Evolutionary conservation across 2,888 invertebrate species (phyloP).

Genomic region (Pristionchus japonicus): DNA sequence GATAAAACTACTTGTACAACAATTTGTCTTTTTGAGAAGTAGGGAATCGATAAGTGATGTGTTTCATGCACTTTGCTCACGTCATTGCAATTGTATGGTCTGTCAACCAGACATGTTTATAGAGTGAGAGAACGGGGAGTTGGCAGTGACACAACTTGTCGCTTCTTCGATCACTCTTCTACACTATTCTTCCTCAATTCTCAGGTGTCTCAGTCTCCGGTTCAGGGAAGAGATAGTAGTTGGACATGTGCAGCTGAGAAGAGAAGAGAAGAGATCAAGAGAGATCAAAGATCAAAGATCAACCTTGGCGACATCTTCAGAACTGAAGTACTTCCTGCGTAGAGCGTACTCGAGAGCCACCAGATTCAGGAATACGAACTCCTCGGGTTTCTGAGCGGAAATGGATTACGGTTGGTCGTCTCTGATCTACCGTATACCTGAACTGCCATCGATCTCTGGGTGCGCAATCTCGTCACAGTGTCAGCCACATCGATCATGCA

Average conservation of each 20-base stretch:
- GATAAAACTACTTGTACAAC: too few species aligned
- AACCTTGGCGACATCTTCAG: slow-evolving; percentile 42
- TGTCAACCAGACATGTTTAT: slow-evolving; percentile 39
- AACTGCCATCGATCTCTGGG: slow-evolving; percentile 64
- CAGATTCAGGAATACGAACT: slow-evolving; percentile 62
- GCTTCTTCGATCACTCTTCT: slow-evolving; percentile 32
- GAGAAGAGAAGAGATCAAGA: not conserved
- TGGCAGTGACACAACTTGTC: slow-evolving; percentile 1
- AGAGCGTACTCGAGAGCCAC: slow-evolving; percentile 66
- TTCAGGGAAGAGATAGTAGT: slow-evolving; percentile 43
- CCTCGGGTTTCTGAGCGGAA: slow-evolving; percentile 57
- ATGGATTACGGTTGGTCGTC: not conserved
- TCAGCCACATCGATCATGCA: slow-evolving; percentile 58
- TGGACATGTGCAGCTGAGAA: slow-evolving; percentile 36
- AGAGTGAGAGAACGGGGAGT: slow-evolving; percentile 27
- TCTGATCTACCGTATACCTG: slow-evolving; percentile 46
- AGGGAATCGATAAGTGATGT: too few species aligned
- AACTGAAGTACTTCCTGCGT: slow-evolving; percentile 51
- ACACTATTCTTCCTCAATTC: slow-evolving; percentile 9
- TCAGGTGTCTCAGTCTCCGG: not conserved
- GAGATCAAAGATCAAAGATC: not conserved
- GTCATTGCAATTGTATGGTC: slow-evolving; percentile 24
- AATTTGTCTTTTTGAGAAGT: too few species aligned
- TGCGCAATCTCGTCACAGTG: slow-evolving; percentile 61
- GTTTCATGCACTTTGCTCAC: too few species aligned